Evolutionary conservation across 2,888 invertebrate genomes (phyloP).

Genomic region (Nasonia oneida): DNA sequence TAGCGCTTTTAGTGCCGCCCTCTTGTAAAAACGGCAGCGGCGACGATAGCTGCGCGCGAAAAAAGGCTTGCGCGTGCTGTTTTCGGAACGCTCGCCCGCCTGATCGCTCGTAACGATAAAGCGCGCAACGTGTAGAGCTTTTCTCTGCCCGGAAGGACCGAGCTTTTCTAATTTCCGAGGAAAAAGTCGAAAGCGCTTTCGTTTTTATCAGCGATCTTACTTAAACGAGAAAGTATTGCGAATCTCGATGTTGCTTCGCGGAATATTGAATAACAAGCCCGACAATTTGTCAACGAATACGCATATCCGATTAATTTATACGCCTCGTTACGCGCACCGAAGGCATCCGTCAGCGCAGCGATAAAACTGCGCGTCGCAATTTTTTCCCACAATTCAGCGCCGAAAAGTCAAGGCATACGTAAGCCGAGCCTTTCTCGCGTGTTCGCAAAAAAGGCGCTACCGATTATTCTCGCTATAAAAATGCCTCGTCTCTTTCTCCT

Average conservation of each 20-base stretch:
- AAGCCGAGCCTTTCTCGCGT: neutral
- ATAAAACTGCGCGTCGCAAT: neutral
- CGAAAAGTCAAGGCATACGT: neutral
- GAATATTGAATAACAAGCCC: conserved; percentile 1
- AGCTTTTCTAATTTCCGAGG: conserved; percentile 8
- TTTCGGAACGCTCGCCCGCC: neutral
- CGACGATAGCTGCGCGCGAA: neutral
- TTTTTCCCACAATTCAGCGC: neutral
- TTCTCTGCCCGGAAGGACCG: neutral
- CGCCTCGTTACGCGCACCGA: neutral
- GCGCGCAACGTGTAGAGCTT: neutral
- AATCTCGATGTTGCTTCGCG: neutral
- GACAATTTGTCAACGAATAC: neutral
- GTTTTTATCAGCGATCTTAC: neutral
- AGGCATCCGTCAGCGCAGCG: neutral
- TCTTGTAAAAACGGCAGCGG: neutral
- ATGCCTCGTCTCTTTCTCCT: neutral
- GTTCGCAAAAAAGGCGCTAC: neutral
- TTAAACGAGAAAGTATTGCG: neutral
- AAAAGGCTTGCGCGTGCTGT: neutral
- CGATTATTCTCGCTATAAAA: neutral
- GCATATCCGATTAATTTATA: neutral
- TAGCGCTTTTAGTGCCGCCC: conserved; percentile 8
- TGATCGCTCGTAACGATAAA: conserved; percentile 21
- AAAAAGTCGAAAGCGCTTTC: neutral